Conservation (phyloP, 2,888 invertebrate genomes). For the Cataglyphis rosenhaueri region DNA sequence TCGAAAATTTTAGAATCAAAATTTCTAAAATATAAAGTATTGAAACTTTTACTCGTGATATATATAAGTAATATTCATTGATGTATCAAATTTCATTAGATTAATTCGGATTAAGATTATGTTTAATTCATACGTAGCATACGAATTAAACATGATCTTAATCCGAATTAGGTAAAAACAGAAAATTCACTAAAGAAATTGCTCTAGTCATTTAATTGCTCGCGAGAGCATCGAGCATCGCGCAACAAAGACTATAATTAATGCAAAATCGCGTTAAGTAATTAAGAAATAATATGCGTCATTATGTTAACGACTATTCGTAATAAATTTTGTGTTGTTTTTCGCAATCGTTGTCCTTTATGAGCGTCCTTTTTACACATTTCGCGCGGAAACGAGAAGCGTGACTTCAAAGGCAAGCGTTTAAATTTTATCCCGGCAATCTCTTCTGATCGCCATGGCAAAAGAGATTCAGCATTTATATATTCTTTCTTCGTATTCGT, state of each 20-base stretch:
- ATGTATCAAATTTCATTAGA: background rate
- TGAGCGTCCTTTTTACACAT: background rate
- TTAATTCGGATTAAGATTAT: no score
- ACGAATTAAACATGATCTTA: slow-evolving; percentile 14
- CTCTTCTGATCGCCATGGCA: slow-evolving; percentile 15
- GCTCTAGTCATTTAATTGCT: slow-evolving; percentile 32
- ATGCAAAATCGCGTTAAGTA: slow-evolving; percentile 10
- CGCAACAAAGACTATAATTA: slow-evolving; percentile 42
- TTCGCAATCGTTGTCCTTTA: background rate
- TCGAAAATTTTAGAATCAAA: background rate
- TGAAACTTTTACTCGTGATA: background rate
- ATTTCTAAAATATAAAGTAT: background rate
- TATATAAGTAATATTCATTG: background rate
- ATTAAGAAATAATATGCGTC: slow-evolving; percentile 25
- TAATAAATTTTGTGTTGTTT: background rate
- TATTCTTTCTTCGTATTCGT: background rate
- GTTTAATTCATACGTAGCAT: background rate
- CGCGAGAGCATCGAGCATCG: background rate
- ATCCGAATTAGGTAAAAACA: slow-evolving; percentile 21
- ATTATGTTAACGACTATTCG: background rate
- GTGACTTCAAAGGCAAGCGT: slow-evolving; percentile 19
- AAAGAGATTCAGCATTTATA: slow-evolving; percentile 52
- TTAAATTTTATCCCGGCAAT: slow-evolving; percentile 12
- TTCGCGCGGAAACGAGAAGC: slow-evolving; percentile 8
- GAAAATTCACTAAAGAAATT: slow-evolving; percentile 35